Conservation (phyloP, 2,888 invertebrate species). For the Bimastos eiseni region DNA sequence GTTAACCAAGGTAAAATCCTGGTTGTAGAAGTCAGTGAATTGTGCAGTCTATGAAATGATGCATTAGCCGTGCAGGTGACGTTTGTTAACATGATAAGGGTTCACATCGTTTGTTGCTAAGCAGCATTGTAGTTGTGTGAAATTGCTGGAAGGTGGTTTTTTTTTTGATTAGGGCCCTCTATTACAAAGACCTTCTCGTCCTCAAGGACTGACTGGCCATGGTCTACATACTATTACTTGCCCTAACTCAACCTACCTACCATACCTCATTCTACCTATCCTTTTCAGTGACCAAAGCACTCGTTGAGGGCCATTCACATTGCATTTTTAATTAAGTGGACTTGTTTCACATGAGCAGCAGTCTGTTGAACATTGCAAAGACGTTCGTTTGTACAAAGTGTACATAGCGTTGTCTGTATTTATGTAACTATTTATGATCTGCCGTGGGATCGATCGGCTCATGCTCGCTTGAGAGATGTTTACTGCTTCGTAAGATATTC, state of each 20-base stretch:
- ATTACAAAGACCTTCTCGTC: neutral
- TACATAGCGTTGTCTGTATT: neutral
- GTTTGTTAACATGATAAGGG: neutral
- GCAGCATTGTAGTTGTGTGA: neutral
- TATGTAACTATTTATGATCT: constrained; percentile 13
- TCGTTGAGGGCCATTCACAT: neutral
- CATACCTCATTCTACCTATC: neutral
- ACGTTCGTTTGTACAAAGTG: constrained; percentile 6
- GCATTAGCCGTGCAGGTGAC: neutral
- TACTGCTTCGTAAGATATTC: neutral
- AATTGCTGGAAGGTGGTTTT: neutral
- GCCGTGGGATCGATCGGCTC: neutral
- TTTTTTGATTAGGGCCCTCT: neutral
- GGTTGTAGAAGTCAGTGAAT: neutral
- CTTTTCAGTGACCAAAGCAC: neutral
- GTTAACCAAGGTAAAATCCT: neutral
- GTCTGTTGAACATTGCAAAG: constrained; percentile 13
- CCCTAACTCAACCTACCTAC: neutral
- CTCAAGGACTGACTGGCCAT: neutral
- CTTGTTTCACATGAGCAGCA: neutral
- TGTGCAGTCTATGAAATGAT: neutral
- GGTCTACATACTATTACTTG: neutral
- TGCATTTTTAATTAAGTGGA: neutral
- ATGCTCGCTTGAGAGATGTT: neutral
- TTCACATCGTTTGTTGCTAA: constrained; percentile 2